Base-by-base conservation (phyloP, 2,888 invertebrate species). In the Heteromyza rotundicornis region DNA sequence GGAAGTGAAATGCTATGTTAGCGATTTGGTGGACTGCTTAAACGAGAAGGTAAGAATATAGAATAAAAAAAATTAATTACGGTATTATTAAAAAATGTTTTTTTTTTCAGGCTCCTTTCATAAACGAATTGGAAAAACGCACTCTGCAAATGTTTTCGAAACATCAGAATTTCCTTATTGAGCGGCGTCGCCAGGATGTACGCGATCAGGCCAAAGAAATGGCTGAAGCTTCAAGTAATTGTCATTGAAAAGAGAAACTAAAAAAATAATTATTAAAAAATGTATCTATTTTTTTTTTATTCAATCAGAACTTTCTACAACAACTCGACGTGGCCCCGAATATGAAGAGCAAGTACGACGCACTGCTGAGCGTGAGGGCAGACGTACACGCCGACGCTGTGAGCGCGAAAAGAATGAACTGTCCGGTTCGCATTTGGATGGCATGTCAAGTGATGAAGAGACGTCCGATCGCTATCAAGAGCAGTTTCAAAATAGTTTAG, bases 381-480 rank as follows among this genome's bases (percentile, higher is more conserved):
- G 97, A 71, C 86, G 97, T 64, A 92, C 95, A n/a, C 88, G 96
- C 66, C 85, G 98, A 12, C 85, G 96, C 51, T 87, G 94, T 74
- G 88, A 87, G 12, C 85, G 96, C 35, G 95, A 96, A 80, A 86
- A 88, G 59, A 87, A 86, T 56, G 85, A 86, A 20, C 83, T 85
- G 54, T 84, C 85, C 8, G 75, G 80, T 24, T 79, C 84, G 16
- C 97, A 98, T 80, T 89, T 93, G 63, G 98, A 98, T 80, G 98
- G 98, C 0, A 91, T 97, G 90, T 96, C 96, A 52, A 96, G 95
- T 72, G 98, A 98, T 80, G 98, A 98, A 79, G 97, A 97, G 80
- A 91, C 96, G 77, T 92, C 94, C 20, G 95, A 92, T 77, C 90
- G 93, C 68, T 91, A 91, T 68, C 87, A 88, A 74, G 84, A 87